These are phyloP conservation scores for Myotis davidii DNA, from an alignment of 2,113 vertebrate genomes.

Conservation along the genomic window DNA sequence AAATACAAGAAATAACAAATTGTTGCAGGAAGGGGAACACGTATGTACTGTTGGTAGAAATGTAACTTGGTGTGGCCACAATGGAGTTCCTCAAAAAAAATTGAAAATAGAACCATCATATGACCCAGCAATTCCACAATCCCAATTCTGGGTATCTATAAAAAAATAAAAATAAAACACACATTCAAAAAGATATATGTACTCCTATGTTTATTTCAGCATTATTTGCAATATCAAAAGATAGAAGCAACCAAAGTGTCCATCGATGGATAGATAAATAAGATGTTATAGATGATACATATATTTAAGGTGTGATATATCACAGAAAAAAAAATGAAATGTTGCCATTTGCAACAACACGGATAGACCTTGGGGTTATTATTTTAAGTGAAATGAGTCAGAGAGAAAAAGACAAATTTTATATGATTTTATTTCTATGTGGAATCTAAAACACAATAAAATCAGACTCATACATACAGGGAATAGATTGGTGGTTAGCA, in stretches of 20 bases:
- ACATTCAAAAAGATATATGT: neutral
- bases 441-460: neutral
- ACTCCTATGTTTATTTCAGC: too few relatives aligned
- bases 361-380: neutral
- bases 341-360: neutral
- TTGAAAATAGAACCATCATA: too few relatives aligned
- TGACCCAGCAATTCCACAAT: neutral
- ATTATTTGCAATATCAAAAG: too few relatives aligned
- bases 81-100: too few relatives aligned
- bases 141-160: neutral
- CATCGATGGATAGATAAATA: neutral
- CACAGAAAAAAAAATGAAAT: neutral
- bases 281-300: neutral
- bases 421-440: neutral
- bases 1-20: too few relatives aligned
- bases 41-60: too few relatives aligned
- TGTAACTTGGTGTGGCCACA: too few relatives aligned
- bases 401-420: neutral
- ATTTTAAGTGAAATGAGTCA: neutral
- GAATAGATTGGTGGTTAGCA: neutral
- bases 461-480: neutral
- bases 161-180: neutral
- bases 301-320: neutral
- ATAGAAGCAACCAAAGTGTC: neutral
- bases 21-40: too few relatives aligned